Conservation (phyloP, 1,140 invertebrate species). For the Cyclina sinensis region DNA sequence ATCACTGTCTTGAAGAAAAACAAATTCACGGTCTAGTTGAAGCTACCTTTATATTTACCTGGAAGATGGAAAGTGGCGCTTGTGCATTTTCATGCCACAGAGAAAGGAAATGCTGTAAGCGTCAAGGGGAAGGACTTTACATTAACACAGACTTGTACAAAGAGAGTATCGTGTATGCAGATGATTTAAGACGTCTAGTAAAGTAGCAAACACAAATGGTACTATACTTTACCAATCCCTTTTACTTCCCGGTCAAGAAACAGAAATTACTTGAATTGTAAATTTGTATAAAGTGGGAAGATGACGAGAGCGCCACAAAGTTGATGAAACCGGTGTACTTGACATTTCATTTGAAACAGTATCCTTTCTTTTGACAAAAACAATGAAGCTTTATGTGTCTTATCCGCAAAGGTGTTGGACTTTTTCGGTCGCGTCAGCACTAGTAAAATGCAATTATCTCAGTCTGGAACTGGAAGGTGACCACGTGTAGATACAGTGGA, state of each 20-base stretch:
- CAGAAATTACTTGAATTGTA: constrained; percentile 30
- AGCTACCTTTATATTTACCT: neutral
- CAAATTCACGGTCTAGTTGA: neutral
- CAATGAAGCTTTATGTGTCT: constrained; percentile 64
- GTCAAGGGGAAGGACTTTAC: neutral
- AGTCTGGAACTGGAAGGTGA: neutral
- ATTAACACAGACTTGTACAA: constrained; percentile 8
- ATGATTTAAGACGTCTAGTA: too few relatives aligned
- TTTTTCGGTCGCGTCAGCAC: too few relatives aligned
- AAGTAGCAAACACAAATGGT: too few relatives aligned
- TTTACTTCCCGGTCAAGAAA: constrained; percentile 51
- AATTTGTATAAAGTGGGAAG: constrained; percentile 13
- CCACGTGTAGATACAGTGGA: neutral
- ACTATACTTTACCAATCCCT: too few relatives aligned
- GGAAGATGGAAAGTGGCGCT: constrained; percentile 10
- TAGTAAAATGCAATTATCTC: constrained; percentile 25
- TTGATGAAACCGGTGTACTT: constrained; percentile 41
- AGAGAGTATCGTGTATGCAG: constrained; percentile 21
- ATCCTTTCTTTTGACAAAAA: constrained; percentile 37
- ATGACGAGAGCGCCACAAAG: constrained; percentile 43
- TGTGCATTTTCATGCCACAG: neutral
- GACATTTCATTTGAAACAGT: constrained; percentile 61
- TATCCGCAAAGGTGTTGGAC: constrained; percentile 63
- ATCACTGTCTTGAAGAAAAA: neutral
- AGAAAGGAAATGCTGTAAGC: neutral